Base-by-base conservation (phyloP, 1,140 invertebrate genomes). In the Stratiolaelaps scimitus region DNA sequence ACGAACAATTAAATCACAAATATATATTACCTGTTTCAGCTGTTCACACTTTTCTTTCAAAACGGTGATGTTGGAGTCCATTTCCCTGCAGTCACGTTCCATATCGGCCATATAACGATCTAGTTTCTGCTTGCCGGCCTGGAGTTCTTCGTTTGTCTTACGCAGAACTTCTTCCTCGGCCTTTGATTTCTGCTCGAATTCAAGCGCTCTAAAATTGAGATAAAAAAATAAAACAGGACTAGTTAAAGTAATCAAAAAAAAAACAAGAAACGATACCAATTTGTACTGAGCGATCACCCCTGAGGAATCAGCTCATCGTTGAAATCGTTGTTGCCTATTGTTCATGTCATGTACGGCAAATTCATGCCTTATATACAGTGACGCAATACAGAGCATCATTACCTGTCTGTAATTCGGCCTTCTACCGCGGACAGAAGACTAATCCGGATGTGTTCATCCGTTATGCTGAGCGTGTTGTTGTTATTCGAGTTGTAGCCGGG, bases 401-500 rank as follows among this genome's bases (percentile, higher is more conserved):
- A 68, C 67, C 86, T 81, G 66, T 89, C 80, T 71, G 85, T 83
- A 64, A 98, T 74, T 79, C 94, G 95, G 74, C 98, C 92, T 77
- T 94, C 89, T 0, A 96, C 88, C 19, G 93, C 94, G 60, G 89
- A 92, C 1, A 96, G 75, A 10, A 98, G 77, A 28, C 93, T 97
- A 46, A 87, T 88, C 72, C 89, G 84, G 56, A 98, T 90, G 74
- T 96, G 92, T 73, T 94, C 91, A 73, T 95, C 89, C 46, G 90
- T 89, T 47, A 97, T 92, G 17, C 89, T 93, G 17, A 86, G 87
- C 1, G 70, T 71, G 69, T 67, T 65, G 53, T 60, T 60, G 20
- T 60, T 60, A 26, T 26, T 29, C 15, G 17, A 20, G 65, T 43
- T 40, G 28, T 69, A 40, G 28, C 20, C 65, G n/a, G 71, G 23